Base-by-base conservation (phyloP, 2,113 vertebrate species). In the Lutjanus erythropterus region DNA sequence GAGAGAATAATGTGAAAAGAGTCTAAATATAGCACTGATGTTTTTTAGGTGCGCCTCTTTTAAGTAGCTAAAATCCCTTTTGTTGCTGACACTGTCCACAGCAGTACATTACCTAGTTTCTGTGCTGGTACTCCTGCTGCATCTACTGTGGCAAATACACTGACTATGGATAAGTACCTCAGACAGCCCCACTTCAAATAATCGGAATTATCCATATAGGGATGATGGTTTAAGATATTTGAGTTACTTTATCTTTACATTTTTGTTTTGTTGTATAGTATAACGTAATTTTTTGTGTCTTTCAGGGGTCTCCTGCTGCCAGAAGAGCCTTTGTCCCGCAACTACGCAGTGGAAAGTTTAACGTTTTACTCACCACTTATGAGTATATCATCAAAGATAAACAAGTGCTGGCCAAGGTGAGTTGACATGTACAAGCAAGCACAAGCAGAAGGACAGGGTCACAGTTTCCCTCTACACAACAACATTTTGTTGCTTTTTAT, bases 301-400 rank as follows among this genome's bases (percentile, higher is more conserved):
- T 49, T 18, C 73, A 99, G 98, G 98, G 98, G 75, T 99, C 98
- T 37, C 98, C 98, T 0, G 96, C 96, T 0, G 98, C 98, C 0
- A 95, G 98, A 4, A 95, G 98, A 18, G 96, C 97, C 0, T 99
- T 99, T 0, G 93, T 99, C 19, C 97, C 98, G 0, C 96, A 97
- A 67, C 96, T 99, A 23, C 97, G 98, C 1, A 99, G 97, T 0
- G 98, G 98, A 10, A 99, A 99, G 52, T 99, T 99, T 93, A 99
- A 99, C 0, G 98, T 99, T 23, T 88, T 99, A 71, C 95, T 99
- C 78, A 99, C 98, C 0, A 99, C 98, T 0, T 99, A 99, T 0
- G 98, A 99, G 68, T 99, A 99, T 84, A 98, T 99, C 91, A 99
- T 99, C 91, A 99, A 99, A 76, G 98, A 99, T 87, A 99, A 99